Conservation (phyloP, 2,797 vertebrate species). For the Zonotrichia albicollis region DNA sequence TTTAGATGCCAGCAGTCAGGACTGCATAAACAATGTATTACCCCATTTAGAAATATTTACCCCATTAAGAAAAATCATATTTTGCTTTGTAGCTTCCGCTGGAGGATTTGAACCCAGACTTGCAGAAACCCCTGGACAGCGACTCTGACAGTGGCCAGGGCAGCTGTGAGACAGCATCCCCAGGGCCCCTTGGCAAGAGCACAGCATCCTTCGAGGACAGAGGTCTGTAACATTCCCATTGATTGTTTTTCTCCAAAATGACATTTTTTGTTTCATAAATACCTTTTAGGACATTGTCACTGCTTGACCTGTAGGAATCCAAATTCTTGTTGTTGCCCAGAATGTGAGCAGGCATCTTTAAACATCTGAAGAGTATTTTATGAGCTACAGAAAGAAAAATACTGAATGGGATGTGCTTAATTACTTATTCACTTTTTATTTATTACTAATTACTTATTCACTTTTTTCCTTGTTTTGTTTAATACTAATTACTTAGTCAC, state of each 20-base stretch:
- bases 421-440: not conserved
- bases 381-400: not conserved
- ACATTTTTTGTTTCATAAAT: accelerated
- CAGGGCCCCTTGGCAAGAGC: not conserved
- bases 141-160: conserved; percentile 79
- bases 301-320: not conserved
- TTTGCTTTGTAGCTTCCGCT: conserved; percentile 34
- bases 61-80: not conserved
- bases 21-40: accelerated
- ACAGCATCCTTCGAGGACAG: not conserved
- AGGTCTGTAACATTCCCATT: conserved; percentile 61
- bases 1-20: accelerated
- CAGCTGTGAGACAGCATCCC: conserved; percentile 65
- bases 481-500: not conserved
- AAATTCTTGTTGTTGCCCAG: not conserved
- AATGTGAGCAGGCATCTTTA: not conserved
- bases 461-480: not conserved
- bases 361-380: not conserved
- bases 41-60: not conserved
- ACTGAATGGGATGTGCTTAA: not conserved
- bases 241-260: accelerated
- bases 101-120: not conserved
- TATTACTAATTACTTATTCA: not conserved
- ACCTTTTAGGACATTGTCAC: accelerated
- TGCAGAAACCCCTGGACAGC: conserved; percentile 47